phyloP scores from a whole-genome alignment of 2,888 invertebrate genomes.

The Sisyra terminalis region DNA sequence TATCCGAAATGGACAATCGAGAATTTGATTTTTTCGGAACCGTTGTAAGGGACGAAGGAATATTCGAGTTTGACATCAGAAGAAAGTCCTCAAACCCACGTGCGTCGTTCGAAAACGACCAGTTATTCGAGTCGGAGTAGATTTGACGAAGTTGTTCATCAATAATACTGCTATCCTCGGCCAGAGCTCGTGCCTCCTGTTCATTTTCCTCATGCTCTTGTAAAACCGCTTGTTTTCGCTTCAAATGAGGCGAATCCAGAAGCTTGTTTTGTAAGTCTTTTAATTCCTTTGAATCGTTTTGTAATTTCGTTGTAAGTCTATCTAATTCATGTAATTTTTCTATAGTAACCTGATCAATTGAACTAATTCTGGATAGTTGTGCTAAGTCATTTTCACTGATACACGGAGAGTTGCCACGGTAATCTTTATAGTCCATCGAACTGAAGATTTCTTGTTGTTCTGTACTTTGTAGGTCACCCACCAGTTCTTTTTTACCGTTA shows the following conservation, averaged over 20 bases:
- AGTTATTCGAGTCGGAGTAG: conserved; percentile 45
- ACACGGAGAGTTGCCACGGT: conserved; percentile 55
- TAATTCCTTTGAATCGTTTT: conserved; percentile 61
- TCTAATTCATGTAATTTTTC: conserved; percentile 66
- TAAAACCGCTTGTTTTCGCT: conserved; percentile 16
- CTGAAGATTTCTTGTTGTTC: conserved; percentile 51
- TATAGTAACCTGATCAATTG: conserved; percentile 60
- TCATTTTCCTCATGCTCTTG: conserved; percentile 23
- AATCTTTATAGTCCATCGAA: conserved; percentile 62
- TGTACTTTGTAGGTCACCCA: conserved; percentile 28
- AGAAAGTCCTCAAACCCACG: conserved; percentile 42
- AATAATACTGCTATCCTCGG: conserved; percentile 46
- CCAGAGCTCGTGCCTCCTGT: conserved; percentile 36
- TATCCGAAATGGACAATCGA: conserved; percentile 42
- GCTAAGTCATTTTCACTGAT: conserved; percentile 64
- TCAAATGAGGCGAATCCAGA: conserved; percentile 43
- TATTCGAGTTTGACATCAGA: conserved; percentile 29
- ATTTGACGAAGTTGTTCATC: conserved; percentile 53
- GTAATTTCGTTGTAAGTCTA: conserved; percentile 56
- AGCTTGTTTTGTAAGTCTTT: conserved; percentile 57
- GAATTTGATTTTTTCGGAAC: conserved; percentile 40
- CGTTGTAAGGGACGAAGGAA: conserved; percentile 24
- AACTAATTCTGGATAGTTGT: conserved; percentile 55
- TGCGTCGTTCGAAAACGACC: conserved; percentile 51
- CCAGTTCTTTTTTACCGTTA: conserved; percentile 26